A percentile compares a stretch with the other conserved stretches of the same genome.
Conservation (phyloP, 2,888 invertebrate species). For the Chalcosyrphus nemorum region DNA sequence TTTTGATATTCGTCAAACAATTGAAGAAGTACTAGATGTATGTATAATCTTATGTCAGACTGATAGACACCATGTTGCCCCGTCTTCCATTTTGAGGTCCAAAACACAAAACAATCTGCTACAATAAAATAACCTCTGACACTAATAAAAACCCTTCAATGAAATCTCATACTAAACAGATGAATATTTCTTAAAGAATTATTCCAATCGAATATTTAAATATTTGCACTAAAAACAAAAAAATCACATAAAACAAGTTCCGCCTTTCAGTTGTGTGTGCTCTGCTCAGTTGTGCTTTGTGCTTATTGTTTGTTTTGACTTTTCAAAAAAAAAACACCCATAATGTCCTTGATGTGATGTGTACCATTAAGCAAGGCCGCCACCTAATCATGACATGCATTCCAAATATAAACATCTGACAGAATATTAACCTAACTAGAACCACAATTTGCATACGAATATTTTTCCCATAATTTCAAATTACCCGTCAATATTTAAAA, state of each 20-base stretch:
- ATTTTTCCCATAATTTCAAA: background rate
- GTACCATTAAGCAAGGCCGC: background rate
- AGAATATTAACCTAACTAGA: conserved; percentile 6
- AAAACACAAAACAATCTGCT: background rate
- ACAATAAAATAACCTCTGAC: no score
- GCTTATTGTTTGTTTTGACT: background rate
- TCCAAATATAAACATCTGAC: conserved; percentile 43
- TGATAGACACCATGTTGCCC: no score
- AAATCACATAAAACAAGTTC: conserved; percentile 3
- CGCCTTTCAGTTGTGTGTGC: conserved; percentile 23
- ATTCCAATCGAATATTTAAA: conserved; percentile 10
- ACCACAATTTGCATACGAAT: conserved; percentile 36
- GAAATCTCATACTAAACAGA: background rate
- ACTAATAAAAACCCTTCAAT: background rate
- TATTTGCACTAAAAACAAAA: background rate
- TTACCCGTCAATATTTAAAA: background rate
- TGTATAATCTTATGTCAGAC: no score
- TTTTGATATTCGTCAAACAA: no score
- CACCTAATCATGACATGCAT: conserved; percentile 32
- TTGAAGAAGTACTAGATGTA: no score
- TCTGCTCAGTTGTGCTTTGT: background rate
- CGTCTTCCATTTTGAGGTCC: background rate
- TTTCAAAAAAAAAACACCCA: background rate
- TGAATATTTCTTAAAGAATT: background rate
- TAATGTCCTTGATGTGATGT: conserved; percentile 12